Conservation (phyloP, 2,888 invertebrate species). For the Omphaloscelis lunosa region DNA sequence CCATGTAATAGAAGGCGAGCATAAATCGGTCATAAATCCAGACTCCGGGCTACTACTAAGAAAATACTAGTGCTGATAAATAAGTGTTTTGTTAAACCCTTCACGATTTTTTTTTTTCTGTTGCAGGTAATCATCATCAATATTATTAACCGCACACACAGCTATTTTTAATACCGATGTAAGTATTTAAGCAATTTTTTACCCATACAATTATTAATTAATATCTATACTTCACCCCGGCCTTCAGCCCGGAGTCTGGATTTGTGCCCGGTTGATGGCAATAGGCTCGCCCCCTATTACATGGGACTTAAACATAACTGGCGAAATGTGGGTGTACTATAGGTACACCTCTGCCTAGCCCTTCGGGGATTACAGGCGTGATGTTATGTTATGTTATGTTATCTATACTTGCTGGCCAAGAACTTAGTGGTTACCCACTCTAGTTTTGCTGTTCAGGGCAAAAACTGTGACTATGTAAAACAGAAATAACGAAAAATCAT, state of each 20-base stretch:
- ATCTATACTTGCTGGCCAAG: background rate
- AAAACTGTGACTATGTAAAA: background rate
- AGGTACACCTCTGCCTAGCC: too few relatives aligned
- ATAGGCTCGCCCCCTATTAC: too few relatives aligned
- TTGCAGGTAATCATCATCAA: slow-evolving; percentile 46
- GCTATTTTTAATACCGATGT: slow-evolving; percentile 1
- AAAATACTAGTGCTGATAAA: too few relatives aligned
- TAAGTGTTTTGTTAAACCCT: background rate
- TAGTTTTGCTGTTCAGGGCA: background rate
- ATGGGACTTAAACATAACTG: too few relatives aligned
- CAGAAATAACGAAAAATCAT: background rate
- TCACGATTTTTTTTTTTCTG: slow-evolving; percentile 4
- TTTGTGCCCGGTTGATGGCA: too few relatives aligned
- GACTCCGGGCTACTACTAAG: background rate
- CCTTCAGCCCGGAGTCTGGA: too few relatives aligned
- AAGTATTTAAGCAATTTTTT: slow-evolving; percentile 16
- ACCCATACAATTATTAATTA: background rate
- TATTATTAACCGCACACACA: background rate
- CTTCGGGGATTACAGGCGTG: too few relatives aligned
- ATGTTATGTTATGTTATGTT: too few relatives aligned
- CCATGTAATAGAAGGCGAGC: background rate
- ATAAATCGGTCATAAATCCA: background rate
- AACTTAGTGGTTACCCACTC: background rate
- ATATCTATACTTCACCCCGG: background rate
- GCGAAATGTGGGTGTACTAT: too few relatives aligned